Evolutionary conservation across 2,888 invertebrate genomes (phyloP).

Genomic region (Microctonus aethiopoides): DNA sequence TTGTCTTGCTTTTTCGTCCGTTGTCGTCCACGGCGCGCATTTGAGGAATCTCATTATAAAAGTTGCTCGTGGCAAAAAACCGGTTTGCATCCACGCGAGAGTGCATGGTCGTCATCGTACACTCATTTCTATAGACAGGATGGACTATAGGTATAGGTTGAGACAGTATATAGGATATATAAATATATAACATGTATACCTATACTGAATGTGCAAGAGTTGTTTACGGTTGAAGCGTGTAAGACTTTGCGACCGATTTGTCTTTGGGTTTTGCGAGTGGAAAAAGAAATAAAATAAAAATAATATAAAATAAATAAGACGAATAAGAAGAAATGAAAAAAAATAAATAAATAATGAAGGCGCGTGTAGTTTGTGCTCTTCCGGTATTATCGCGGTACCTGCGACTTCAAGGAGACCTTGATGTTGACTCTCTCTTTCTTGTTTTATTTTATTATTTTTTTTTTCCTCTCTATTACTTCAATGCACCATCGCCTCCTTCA

Average conservation of each 20-base stretch:
- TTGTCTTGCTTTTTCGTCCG: not conserved
- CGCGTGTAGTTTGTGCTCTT: slow-evolving; percentile 19
- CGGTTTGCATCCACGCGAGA: slow-evolving; percentile 49
- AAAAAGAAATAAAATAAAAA: not conserved
- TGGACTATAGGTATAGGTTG: too few relatives aligned
- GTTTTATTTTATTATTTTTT: not conserved
- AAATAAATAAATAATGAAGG: slow-evolving; percentile 1
- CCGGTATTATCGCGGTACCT: slow-evolving; percentile 21
- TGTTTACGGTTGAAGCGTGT: slow-evolving; percentile 14
- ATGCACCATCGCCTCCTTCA: slow-evolving; percentile 11
- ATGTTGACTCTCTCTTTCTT: slow-evolving; percentile 14
- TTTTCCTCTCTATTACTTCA: slow-evolving; percentile 10
- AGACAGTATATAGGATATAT: not conserved
- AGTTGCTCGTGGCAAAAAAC: slow-evolving; percentile 51
- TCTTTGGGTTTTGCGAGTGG: slow-evolving; percentile 26
- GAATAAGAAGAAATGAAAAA: not conserved
- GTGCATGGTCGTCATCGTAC: not conserved
- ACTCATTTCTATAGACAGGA: not conserved
- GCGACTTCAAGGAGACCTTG: slow-evolving; percentile 10
- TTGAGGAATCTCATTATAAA: slow-evolving; percentile 57
- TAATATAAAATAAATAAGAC: slow-evolving; percentile 2
- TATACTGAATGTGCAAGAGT: slow-evolving; percentile 13
- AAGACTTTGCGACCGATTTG: slow-evolving; percentile 42
- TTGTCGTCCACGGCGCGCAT: slow-evolving; percentile 37
- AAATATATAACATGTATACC: not conserved